Conservation (phyloP, 2,113 vertebrate genomes). For the Martes martes region DNA sequence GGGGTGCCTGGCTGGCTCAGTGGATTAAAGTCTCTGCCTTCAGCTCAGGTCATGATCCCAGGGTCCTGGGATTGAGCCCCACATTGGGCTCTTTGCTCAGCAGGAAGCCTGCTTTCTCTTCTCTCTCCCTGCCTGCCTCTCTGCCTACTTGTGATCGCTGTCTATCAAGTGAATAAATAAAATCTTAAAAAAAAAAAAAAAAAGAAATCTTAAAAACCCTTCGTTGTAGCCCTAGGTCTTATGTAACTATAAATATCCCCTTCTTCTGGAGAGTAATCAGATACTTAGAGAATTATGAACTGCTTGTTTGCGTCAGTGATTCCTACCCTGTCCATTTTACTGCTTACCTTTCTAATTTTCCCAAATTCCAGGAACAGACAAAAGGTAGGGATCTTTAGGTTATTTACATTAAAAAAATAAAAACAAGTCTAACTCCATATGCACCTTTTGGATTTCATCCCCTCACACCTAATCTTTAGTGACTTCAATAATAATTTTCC, state of each 20-base stretch:
- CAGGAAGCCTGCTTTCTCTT: too few relatives aligned
- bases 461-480: neutral
- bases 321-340: neutral
- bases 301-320: neutral
- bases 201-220: neutral
- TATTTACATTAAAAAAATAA: neutral
- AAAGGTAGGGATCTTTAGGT: neutral
- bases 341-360: neutral
- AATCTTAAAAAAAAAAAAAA: too few relatives aligned
- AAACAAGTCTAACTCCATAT: neutral
- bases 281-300: neutral
- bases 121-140: too few relatives aligned
- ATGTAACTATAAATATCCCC: neutral
- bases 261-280: neutral
- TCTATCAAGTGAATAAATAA: too few relatives aligned
- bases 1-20: too few relatives aligned
- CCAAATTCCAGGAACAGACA: neutral
- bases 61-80: too few relatives aligned
- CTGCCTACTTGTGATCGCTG: too few relatives aligned
- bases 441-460: neutral
- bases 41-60: too few relatives aligned
- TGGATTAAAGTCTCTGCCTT: too few relatives aligned
- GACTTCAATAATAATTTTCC: neutral
- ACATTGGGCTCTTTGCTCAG: too few relatives aligned
- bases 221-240: neutral